Conservation (phyloP, 2,888 invertebrate species). For the Schrankia costaestrigalis region DNA sequence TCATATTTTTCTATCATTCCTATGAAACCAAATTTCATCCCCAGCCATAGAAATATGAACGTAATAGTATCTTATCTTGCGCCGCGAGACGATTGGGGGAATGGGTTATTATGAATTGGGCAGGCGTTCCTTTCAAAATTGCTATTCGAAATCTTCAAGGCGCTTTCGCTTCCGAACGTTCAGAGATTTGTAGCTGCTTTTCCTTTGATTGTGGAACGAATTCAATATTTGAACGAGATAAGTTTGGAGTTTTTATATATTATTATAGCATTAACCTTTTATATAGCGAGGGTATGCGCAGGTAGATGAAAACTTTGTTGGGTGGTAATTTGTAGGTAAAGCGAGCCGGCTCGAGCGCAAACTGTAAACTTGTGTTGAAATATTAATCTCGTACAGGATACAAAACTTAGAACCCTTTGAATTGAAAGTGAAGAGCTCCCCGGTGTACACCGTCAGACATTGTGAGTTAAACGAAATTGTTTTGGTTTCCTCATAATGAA, state of each 20-base stretch:
- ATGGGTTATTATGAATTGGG: conserved; percentile 18
- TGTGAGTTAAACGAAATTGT: neutral
- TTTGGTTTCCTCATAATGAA: neutral
- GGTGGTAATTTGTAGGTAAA: too few species aligned
- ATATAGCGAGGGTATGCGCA: neutral
- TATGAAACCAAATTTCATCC: conserved; percentile 13
- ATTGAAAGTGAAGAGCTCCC: too few species aligned
- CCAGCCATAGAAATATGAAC: conserved; percentile 15
- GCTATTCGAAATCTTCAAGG: conserved; percentile 5
- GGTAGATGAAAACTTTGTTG: too few species aligned
- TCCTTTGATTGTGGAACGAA: neutral
- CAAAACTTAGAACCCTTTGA: too few species aligned
- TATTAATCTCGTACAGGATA: too few species aligned
- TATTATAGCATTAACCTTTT: neutral
- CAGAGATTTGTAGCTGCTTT: neutral
- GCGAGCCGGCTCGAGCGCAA: too few species aligned
- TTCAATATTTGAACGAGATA: neutral
- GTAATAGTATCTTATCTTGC: conserved; percentile 20
- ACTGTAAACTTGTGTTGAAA: too few species aligned
- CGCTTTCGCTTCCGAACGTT: conserved; percentile 1
- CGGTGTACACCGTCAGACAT: too few species aligned
- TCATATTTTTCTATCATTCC: conserved; percentile 19
- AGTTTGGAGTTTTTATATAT: too few species aligned
- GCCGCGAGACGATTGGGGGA: conserved; percentile 8
- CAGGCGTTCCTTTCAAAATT: conserved; percentile 15